phyloP scores from a whole-genome alignment of 1,140 invertebrate genomes.

The Drosophila pseudoobscura region DNA sequence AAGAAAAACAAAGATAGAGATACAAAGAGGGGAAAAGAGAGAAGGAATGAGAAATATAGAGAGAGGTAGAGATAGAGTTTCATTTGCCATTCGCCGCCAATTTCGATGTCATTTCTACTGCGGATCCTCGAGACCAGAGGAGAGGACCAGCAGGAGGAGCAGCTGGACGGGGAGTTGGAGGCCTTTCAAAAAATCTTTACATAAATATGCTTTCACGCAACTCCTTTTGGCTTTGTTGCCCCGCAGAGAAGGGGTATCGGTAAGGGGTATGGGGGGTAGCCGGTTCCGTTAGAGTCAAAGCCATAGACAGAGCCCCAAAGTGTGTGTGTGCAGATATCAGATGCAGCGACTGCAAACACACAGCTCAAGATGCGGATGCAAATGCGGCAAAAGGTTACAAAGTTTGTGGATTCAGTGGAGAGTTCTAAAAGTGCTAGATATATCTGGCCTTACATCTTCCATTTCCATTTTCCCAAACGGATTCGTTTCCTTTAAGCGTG shows the following conservation, averaged over 20 bases:
- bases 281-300: too few species aligned
- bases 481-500: too few species aligned
- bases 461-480: too few species aligned
- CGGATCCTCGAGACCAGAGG: too few species aligned
- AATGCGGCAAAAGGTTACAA: conserved; percentile 13
- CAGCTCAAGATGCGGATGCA: conserved; percentile 3
- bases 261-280: too few species aligned
- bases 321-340: conserved; percentile 36
- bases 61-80: conserved; percentile 8
- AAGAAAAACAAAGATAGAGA: not conserved
- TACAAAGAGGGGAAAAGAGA: not conserved
- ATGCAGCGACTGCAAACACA: conserved; percentile 36
- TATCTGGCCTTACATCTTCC: too few species aligned
- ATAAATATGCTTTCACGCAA: conserved; percentile 79
- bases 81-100: conserved; percentile 50
- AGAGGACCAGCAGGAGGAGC: too few species aligned
- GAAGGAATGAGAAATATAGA: not conserved
- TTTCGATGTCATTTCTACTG: conserved; percentile 47
- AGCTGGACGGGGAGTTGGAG: not conserved
- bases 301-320: too few species aligned
- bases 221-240: conserved; percentile 34
- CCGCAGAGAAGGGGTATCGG: not conserved
- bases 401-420: not conserved
- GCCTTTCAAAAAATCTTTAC: conserved; percentile 62
- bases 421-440: too few species aligned